phyloP scores from a whole-genome alignment of 2,113 vertebrate species.

The Progne subis region DNA sequence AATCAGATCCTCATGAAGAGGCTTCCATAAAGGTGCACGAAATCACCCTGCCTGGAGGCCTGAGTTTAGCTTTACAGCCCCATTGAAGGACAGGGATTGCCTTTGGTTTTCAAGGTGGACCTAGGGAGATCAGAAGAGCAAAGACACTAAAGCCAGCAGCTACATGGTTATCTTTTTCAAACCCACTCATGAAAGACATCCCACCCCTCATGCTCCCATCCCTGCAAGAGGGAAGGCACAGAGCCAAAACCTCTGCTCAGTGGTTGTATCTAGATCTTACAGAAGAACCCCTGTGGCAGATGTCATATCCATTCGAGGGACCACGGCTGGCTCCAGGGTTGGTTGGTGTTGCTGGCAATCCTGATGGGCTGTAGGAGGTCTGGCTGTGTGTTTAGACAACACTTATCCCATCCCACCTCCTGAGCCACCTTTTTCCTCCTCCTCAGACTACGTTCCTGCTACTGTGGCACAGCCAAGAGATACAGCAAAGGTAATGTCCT shows the following conservation, averaged over 20 bases:
- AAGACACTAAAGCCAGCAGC: background rate
- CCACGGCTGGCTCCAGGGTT: background rate
- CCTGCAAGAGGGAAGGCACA: background rate
- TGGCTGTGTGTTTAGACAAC: accelerated
- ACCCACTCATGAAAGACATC: background rate
- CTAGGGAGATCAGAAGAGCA: background rate
- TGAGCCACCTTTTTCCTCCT: background rate
- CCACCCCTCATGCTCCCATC: background rate
- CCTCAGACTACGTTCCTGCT: conserved; percentile 6
- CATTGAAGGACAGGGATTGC: background rate
- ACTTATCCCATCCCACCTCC: background rate
- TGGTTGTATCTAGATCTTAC: background rate
- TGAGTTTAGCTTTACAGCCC: background rate
- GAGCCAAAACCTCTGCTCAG: background rate
- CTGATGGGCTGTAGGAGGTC: background rate
- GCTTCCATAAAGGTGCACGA: background rate
- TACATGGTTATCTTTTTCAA: background rate
- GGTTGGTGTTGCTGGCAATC: background rate
- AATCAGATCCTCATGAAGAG: background rate
- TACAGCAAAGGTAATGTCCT: conserved; percentile 54
- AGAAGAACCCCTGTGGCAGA: background rate
- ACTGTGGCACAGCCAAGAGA: background rate
- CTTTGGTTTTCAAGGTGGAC: background rate
- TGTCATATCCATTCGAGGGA: background rate
- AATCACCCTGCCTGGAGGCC: background rate